Evolutionary conservation across 2,888 invertebrate species (phyloP), one percentile per base, ranked within the genome.

Genomic region (Heliothis peltigera): DNA sequence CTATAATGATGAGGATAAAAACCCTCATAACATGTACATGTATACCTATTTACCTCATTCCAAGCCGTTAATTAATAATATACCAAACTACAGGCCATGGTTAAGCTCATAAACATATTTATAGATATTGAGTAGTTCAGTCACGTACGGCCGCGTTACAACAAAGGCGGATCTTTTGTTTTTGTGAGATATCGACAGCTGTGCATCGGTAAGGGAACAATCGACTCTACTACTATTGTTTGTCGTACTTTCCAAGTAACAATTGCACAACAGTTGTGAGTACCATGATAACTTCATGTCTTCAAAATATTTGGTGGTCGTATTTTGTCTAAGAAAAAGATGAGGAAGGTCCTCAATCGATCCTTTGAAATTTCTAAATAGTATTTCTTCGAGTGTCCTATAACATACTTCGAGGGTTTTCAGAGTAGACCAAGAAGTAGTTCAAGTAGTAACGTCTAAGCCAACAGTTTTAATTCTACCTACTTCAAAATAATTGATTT

Each of bases 61-160:
- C 10, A 52, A 61, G n/a, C 8, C 2, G 8, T 1, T 47, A 56
- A 55, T 62, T 46, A 21, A 42, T 55, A 47, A 18, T 59, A 57
- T 42, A 77, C 44, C 43, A 47, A 4, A 17, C 19, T 7, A 47
- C 54, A 44, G 58, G 57, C 56, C 66, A 62, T 42, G 46, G 35
- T 22, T 42, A 51, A 18, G 32, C 32, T 48, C 17, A 43, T 22
- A 22, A 22, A 57, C n/a, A 44, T 69, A 64, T 68, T 61, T 54
- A 64, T 74, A 57, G 53, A 57, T 64, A 57, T 70, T 80, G 54
- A 48, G 62, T 60, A 71, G 44, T 39, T 32, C 47, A 53, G 59
- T 71, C 78, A 79, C 81, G 81, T 79, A 54, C 58, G 8, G 21
- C 10, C 54, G 10, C 52, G 7, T n/a, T 32, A 47, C 43, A 48